Percentiles rank a stretch among this genome's conserved stretches.
These are phyloP conservation scores for Subacronicta megacephala DNA, from an alignment of 2,888 invertebrate species.

Conservation along the genomic window DNA sequence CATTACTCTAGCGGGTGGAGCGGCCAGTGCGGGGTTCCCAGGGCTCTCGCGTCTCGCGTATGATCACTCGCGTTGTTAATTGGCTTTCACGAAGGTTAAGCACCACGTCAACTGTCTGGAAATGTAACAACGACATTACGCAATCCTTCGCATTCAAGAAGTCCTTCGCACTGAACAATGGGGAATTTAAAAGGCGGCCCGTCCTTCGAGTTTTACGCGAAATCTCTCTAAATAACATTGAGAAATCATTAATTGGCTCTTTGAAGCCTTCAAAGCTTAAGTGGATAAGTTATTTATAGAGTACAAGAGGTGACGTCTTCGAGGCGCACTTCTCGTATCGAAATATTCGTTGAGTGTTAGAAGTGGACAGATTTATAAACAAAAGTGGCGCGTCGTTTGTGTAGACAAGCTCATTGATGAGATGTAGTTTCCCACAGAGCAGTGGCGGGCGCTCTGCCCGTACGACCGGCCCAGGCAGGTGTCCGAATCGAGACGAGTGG, in stretches of 20 bases:
- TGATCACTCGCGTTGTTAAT: conserved; percentile 68
- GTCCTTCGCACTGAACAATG: conserved; percentile 71
- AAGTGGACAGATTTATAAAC: conserved; percentile 89
- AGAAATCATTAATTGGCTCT: conserved; percentile 57
- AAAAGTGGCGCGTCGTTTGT: conserved; percentile 77
- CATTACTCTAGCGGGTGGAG: conserved; percentile 59
- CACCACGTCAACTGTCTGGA: conserved; percentile 63
- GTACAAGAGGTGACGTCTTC: conserved; percentile 66
- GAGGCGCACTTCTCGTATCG: conserved; percentile 71
- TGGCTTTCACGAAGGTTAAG: conserved; percentile 74
- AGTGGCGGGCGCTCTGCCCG: conserved; percentile 52
- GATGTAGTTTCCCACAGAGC: conserved; percentile 81
- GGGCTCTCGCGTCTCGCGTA: conserved; percentile 64
- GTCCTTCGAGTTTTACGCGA: conserved; percentile 63
- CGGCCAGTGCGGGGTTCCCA: conserved; percentile 64
- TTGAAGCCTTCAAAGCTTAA: conserved; percentile 56
- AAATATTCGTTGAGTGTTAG: conserved; percentile 75
- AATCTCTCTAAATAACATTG: conserved; percentile 64
- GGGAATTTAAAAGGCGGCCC: conserved; percentile 62
- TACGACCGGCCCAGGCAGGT: conserved; percentile 76
- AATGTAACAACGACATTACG: conserved; percentile 67
- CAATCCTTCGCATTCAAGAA: conserved; percentile 68
- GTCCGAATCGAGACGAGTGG: conserved; percentile 72
- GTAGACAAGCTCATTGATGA: conserved; percentile 82
- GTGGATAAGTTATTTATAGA: conserved; percentile 77